Evolutionary conservation across 2,113 vertebrate species (phyloP), one percentile per base, ranked within the genome.

Genomic region (Azemiops feae): DNA sequence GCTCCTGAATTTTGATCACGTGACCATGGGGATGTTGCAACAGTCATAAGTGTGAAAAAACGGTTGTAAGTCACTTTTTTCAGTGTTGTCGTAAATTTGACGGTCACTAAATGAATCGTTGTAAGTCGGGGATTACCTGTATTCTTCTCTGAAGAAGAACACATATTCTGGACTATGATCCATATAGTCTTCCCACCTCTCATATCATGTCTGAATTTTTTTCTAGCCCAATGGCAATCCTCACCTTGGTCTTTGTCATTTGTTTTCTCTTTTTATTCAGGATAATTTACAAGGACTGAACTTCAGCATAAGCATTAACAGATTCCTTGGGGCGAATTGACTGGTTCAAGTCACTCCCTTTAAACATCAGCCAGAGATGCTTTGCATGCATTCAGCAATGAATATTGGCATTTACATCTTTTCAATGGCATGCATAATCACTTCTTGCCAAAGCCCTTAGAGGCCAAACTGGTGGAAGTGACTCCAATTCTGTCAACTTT

Each of bases 281-380:
- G 2, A 0, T 47, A 39, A 45, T 92, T 91, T 69, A 69, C 23
- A 92, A 10, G 3, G 85, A 89, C 55, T 12, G 92, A 93, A 85
- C 9, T 55, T 69, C 91, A 25, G 43, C 54, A 27, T 45, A 27
- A 92, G 11, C 88, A 57, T 30, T 55, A 55, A 39, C 39, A 91
- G 93, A 96, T 95, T 89, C 54, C 53, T 12, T 20, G 12, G 87
- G 16, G n/a, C 2, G 1, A 90, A 91, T 23, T 50, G 53, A 90
- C 88, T 0, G 0, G 0, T 88, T 45, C 16, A 34, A 87, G 39
- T 90, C 87, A n/a, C 30, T 94, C 34, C 43, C 93, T 87, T 92
- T 91, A 86, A 90, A 89, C 55, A 92, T 92, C 7, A 0, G 23
- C 92, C 6, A 90, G 95, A 95, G 93, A 18, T 39, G 89, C 74